These are phyloP conservation scores for Tragelaphus scriptus DNA, from an alignment of 2,113 vertebrate genomes.

Conservation along the genomic window DNA sequence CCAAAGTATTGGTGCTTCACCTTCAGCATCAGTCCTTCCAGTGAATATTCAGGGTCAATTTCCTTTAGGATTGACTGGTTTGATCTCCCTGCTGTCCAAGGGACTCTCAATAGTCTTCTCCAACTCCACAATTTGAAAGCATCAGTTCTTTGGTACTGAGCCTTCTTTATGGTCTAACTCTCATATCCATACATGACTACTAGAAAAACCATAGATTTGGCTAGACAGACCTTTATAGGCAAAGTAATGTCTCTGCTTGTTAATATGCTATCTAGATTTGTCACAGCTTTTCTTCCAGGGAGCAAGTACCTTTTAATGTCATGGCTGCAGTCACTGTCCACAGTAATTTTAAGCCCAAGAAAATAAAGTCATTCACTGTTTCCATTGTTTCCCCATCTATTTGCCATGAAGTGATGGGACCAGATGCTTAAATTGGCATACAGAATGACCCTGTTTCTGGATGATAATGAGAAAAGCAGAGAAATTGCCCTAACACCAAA, in stretches of 20 bases:
- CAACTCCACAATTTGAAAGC: neutral
- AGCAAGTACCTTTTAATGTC: neutral
- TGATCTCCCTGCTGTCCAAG: neutral
- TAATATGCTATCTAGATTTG: neutral
- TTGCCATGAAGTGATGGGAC: neutral
- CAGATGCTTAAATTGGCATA: rapidly evolving
- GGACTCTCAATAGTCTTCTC: neutral
- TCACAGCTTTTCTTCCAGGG: neutral
- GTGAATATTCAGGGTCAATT: neutral
- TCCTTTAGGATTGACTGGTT: neutral
- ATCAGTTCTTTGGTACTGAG: neutral
- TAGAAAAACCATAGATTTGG: neutral
- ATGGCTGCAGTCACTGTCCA: rapidly evolving
- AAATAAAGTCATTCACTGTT: neutral
- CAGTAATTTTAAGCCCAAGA: neutral
- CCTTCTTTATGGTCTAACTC: neutral
- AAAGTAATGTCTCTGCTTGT: neutral
- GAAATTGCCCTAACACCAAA: neutral
- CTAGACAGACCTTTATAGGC: neutral
- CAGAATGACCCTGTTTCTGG: neutral
- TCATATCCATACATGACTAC: neutral
- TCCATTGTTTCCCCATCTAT: neutral
- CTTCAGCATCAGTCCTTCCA: neutral
- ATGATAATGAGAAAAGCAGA: neutral
- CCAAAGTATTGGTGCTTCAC: neutral